Evolutionary conservation across 37 sponge, comb jelly and placozoan genomes (phyloP), one percentile per base, ranked within the genome.

Genomic region (Axinella damicornis): DNA sequence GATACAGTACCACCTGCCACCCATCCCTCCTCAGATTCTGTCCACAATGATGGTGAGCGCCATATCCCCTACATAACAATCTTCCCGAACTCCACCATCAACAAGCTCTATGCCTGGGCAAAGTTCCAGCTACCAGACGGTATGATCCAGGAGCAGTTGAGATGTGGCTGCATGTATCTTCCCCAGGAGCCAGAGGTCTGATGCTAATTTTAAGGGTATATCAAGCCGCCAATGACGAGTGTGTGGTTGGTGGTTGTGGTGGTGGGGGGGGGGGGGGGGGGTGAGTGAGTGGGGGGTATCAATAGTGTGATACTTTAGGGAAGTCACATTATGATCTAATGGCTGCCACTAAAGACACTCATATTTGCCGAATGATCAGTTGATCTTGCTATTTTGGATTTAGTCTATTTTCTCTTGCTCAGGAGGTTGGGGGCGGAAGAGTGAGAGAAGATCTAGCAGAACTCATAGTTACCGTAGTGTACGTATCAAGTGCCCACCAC

Each of bases 41-140:
- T 76, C 34, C 76, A 76, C 59, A 76, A 76, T 58, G 76, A 76
- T 21, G 76, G 76, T 28, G 76, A 76, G 59, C 18, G 76, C 19
- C 60, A 76, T 37, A 76, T 76, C 38, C 76, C 76, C 20, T 76
- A 76, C 59, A 37, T 76, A 1, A 58, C 28, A 18, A 30, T 58
- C 24, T 76, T 76, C 59, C 60, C 76, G 0, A 36, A 76, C 60
- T 57, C 76, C 1, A 58, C 60, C 37, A 58, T 76, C 59, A 76
- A 34, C 61, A 76, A 59, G 37, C 20, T 76, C 0, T 15, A 21
- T 0, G 76, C 60, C 19, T 76, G 76, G 76, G 76, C 36, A 0
- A 57, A 57, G 59, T 76, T 18, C 36, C 76, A 76, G 13, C 37
- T 76, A 11, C 17, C n/a, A 32, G 16, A 76, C n/a, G 61, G 76